phyloP scores from a whole-genome alignment of 2,888 invertebrate genomes.

The Troilus luridus region DNA sequence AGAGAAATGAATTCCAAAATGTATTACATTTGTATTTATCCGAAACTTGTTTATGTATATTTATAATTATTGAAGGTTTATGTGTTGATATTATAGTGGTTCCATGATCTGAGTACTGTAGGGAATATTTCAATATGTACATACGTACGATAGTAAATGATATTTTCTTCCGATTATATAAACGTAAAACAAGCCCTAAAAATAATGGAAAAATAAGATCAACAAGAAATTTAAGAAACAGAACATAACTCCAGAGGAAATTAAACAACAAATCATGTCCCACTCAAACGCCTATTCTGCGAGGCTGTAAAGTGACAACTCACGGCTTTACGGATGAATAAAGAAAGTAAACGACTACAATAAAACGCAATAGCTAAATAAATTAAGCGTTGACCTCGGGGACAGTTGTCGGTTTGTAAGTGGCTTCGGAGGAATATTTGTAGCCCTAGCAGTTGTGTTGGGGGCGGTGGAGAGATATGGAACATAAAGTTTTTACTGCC shows the following conservation, averaged over 20 bases:
- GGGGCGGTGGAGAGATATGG: background rate
- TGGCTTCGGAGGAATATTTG: background rate
- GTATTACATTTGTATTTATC: no score
- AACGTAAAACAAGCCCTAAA: background rate
- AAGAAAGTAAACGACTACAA: background rate
- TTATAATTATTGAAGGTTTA: no score
- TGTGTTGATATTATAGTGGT: no score
- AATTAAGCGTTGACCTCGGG: constrained; percentile 33
- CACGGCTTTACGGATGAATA: background rate
- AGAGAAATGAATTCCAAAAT: no score
- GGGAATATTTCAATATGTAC: no score
- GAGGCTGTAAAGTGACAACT: background rate
- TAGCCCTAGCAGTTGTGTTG: background rate
- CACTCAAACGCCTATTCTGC: background rate
- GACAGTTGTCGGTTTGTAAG: background rate
- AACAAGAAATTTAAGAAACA: background rate
- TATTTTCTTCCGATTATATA: background rate
- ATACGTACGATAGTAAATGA: no score
- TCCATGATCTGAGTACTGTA: no score
- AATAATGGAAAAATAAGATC: background rate
- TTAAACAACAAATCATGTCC: constrained; percentile 7
- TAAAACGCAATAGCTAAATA: constrained; percentile 24
- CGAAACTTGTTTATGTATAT: no score
- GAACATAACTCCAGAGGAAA: background rate
- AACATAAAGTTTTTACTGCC: constrained; percentile 27